phyloP scores from a whole-genome alignment of 2,888 invertebrate species.

The Noctua janthina region DNA sequence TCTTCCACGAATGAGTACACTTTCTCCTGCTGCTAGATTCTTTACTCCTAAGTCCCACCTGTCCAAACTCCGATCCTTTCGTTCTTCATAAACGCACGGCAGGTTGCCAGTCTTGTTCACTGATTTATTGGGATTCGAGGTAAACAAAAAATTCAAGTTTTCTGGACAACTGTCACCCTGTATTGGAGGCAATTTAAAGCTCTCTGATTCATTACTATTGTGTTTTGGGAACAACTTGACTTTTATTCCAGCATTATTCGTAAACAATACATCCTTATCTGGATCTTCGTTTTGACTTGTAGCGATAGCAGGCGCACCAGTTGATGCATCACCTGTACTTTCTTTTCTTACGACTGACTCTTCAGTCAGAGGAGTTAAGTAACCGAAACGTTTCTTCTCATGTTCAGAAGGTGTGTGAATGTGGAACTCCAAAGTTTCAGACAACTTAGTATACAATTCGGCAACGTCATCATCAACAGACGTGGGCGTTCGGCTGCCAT shows the following conservation, averaged over 20 bases:
- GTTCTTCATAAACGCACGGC: conserved; percentile 69
- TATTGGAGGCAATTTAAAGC: conserved; percentile 83
- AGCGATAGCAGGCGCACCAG: conserved; percentile 54
- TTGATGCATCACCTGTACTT: conserved; percentile 75
- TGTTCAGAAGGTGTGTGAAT: conserved; percentile 64
- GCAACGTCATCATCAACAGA: conserved; percentile 81
- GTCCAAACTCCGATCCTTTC: conserved; percentile 66
- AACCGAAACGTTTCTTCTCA: conserved; percentile 69
- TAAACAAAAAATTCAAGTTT: conserved; percentile 78
- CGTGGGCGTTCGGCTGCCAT: conserved; percentile 74
- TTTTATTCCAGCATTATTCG: conserved; percentile 74
- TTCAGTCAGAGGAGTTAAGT: conserved; percentile 84
- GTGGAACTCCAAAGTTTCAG: conserved; percentile 73
- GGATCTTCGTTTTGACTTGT: conserved; percentile 51
- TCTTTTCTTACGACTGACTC: conserved; percentile 79
- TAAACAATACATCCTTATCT: conserved; percentile 74
- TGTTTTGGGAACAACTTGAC: conserved; percentile 73
- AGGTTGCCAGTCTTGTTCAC: conserved; percentile 65
- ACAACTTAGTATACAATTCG: conserved; percentile 80
- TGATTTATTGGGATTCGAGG: conserved; percentile 61
- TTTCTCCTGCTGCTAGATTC: conserved; percentile 82
- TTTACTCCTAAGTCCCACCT: conserved; percentile 78
- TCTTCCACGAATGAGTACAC: conserved; percentile 73
- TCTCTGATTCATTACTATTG: conserved; percentile 54
- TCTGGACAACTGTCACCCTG: conserved; percentile 72